Percentiles rank a stretch among this genome's conserved stretches.
Conservation (phyloP, 1,140 invertebrate genomes). For the Gonatopus flavifemur region DNA sequence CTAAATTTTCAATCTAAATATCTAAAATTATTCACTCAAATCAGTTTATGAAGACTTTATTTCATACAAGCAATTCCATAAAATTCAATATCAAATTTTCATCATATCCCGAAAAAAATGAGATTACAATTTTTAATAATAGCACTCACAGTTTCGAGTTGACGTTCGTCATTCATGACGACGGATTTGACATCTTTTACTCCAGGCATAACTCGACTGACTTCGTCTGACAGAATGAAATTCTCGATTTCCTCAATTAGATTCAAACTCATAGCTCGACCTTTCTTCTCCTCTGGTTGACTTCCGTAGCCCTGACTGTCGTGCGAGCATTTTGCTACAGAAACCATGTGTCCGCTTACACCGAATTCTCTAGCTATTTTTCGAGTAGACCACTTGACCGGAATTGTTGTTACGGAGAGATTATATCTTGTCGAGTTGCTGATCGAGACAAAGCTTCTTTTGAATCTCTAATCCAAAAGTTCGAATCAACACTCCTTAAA, state of each 20-base stretch:
- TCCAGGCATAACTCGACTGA: conserved; percentile 4
- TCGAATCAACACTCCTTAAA: neutral
- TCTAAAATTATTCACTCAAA: too few relatives aligned
- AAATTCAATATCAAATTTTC: too few relatives aligned
- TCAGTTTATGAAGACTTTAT: too few relatives aligned
- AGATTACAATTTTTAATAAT: too few relatives aligned
- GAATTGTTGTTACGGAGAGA: conserved; percentile 7
- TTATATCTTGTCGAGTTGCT: conserved; percentile 1
- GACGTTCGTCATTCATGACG: neutral
- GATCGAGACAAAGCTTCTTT: conserved; percentile 5
- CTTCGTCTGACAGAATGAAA: conserved; percentile 3
- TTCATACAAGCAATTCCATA: too few relatives aligned
- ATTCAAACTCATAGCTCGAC: neutral
- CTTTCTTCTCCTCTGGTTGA: conserved; percentile 1
- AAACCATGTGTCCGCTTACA: neutral
- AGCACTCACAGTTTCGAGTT: neutral
- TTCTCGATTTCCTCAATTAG: neutral
- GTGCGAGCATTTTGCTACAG: neutral
- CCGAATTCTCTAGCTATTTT: too few relatives aligned
- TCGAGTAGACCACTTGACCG: conserved; percentile 4
- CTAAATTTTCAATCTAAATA: too few relatives aligned
- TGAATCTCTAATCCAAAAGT: conserved; percentile 1
- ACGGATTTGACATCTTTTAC: conserved; percentile 8
- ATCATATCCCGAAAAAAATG: too few relatives aligned
- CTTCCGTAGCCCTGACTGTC: neutral